These are phyloP conservation scores for Diaperis boleti DNA, from an alignment of 2,888 invertebrate species.

Conservation along the genomic window DNA sequence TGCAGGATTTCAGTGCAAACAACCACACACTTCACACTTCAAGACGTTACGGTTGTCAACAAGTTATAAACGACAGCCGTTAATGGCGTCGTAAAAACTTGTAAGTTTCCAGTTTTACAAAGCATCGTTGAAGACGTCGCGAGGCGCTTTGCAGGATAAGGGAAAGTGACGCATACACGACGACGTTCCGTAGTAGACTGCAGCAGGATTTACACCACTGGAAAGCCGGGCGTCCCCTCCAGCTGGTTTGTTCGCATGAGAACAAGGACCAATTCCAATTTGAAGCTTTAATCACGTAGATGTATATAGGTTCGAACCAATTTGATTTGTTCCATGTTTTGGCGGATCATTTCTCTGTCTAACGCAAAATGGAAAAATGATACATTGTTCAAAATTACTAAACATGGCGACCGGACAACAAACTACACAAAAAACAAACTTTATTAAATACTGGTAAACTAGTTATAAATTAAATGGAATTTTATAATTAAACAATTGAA, in stretches of 20 bases:
- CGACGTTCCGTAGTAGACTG: slow-evolving; percentile 40
- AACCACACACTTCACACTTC: slow-evolving; percentile 7
- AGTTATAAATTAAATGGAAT: too few relatives aligned
- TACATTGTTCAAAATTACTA: too few relatives aligned
- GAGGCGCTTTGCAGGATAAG: slow-evolving; percentile 25
- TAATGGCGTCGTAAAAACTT: slow-evolving; percentile 26
- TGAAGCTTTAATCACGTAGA: slow-evolving; percentile 26
- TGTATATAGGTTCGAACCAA: slow-evolving; percentile 15
- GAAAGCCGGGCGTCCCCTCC: slow-evolving; percentile 37
- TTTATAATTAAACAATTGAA: too few relatives aligned
- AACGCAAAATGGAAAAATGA: not conserved
- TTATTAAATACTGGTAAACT: too few relatives aligned
- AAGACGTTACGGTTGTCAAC: slow-evolving; percentile 1
- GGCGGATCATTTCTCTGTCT: not conserved
- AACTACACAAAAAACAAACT: too few relatives aligned
- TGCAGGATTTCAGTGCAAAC: slow-evolving; percentile 1
- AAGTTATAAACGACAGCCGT: slow-evolving; percentile 14
- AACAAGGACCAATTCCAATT: slow-evolving; percentile 28
- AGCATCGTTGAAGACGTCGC: slow-evolving; percentile 30
- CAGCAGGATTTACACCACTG: slow-evolving; percentile 42
- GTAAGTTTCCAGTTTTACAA: slow-evolving; percentile 12
- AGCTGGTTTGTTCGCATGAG: slow-evolving; percentile 24
- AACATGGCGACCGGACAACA: too few relatives aligned
- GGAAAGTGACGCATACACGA: slow-evolving; percentile 21
- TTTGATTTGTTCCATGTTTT: slow-evolving; percentile 3